Base-by-base conservation (phyloP, 2,888 invertebrate genomes). In the Lithophane ornitopus region DNA sequence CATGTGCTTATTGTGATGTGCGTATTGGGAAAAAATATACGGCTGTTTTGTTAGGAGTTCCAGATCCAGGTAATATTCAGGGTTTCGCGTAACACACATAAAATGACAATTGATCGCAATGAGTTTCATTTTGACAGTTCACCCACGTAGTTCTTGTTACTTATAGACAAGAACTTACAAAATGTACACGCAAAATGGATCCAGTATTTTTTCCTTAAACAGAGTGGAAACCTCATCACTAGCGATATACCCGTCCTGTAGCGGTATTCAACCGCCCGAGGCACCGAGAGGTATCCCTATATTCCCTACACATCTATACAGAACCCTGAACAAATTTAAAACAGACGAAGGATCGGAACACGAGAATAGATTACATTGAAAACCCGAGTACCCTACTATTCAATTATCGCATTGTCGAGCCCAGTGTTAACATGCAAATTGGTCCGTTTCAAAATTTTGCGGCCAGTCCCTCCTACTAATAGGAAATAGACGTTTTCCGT, bases 371-470 rank as follows among this genome's bases (percentile, higher is more conserved):
- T 93, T 93, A 93, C 92, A 91, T 88, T 82, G 87, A 89, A 91
- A 90, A 89, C 88, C 56, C 59, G 34, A 16, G 62, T 76, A 65
- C 70, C 82, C 87, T 90, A 89, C 89, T 90, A 94, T 94, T 95
- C 94, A 94, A 95, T 95, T 94, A 94, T 92, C 89, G 89, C 88
- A 91, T 93, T 92, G 93, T 92, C 89, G 89, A 66, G 81, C 80
- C 85, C 82, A 88, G 90, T 92, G 94, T 95, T 95, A 94, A 94
- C 94, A 95, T 95, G 95, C 91, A 95, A 95, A 95, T 95, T 94
- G 92, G 91, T 87, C 91, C 92, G 91, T 92, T 93, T 91, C 91
- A 93, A 94, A 93, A 92, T 94, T 93, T 91, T 89, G 92, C 89
- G 92, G 91, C 89, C 89, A 84, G 87, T 88, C 90, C 91, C 90